Evolutionary conservation across 2,888 invertebrate genomes (phyloP).

Genomic region (Sphaerophoria rueppellii): DNA sequence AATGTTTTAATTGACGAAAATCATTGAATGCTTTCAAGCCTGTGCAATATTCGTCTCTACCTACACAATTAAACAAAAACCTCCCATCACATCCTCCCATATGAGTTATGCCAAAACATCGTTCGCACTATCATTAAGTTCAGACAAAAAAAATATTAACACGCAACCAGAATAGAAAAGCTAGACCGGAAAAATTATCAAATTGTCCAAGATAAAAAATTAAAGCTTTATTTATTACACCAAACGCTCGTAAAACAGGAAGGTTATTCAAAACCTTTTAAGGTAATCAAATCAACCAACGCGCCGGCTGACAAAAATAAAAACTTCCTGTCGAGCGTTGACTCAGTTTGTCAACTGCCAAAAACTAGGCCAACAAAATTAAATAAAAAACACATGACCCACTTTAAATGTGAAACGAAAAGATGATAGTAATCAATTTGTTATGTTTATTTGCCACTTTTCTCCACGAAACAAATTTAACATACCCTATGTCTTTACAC

Average conservation of each 20-base stretch:
- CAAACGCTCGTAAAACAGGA: not conserved
- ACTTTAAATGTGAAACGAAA: not conserved
- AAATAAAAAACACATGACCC: not conserved
- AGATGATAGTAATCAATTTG: not conserved
- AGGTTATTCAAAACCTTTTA: not conserved
- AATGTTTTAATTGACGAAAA: too few relatives aligned
- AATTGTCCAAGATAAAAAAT: not conserved
- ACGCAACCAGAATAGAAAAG: too few relatives aligned
- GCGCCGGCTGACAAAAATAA: not conserved
- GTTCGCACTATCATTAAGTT: too few relatives aligned
- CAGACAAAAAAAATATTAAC: too few relatives aligned
- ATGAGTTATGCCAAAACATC: too few relatives aligned
- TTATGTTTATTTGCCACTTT: not conserved
- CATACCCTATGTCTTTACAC: not conserved
- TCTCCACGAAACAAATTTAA: conserved; percentile 1
- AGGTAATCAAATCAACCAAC: not conserved
- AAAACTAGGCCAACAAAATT: not conserved
- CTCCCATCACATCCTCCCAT: too few relatives aligned
- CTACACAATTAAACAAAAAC: too few relatives aligned
- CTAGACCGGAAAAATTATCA: too few relatives aligned
- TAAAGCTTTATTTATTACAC: not conserved
- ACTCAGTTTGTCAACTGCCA: not conserved
- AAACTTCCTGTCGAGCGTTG: not conserved
- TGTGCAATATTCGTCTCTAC: too few relatives aligned
- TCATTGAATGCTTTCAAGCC: too few relatives aligned